Evolutionary conservation across 2,888 invertebrate genomes (phyloP).

Genomic region (Seira musarum): DNA sequence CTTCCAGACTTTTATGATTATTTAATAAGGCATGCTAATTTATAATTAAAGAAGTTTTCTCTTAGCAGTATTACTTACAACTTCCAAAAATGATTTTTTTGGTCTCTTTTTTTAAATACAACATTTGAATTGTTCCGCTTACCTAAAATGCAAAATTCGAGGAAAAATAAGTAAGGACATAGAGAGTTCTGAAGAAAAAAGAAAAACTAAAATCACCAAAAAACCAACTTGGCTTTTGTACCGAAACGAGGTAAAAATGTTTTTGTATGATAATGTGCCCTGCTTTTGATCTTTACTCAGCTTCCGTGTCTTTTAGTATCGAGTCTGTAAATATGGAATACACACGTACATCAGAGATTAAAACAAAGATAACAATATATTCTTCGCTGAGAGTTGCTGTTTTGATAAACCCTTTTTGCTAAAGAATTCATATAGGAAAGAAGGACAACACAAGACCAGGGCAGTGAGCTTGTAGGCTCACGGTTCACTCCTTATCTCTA

Average conservation of each 20-base stretch:
- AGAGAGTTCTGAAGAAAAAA: background rate
- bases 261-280: background rate
- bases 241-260: background rate
- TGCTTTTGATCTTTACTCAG: background rate
- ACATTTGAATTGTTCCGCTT: slow-evolving; percentile 24
- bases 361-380: too few relatives aligned
- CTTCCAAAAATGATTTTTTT: slow-evolving; percentile 16
- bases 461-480: background rate
- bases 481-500: slow-evolving; percentile 1
- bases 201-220: background rate
- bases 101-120: slow-evolving; percentile 16
- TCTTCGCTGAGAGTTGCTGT: too few relatives aligned
- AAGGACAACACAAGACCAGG: background rate
- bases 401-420: too few relatives aligned
- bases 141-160: too few relatives aligned
- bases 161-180: background rate
- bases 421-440: background rate
- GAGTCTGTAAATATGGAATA: slow-evolving; percentile 5
- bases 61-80: slow-evolving; percentile 24
- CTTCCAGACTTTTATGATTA: slow-evolving; percentile 39
- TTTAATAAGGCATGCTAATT: slow-evolving; percentile 46
- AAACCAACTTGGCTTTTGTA: background rate
- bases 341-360: background rate
- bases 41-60: slow-evolving; percentile 46
- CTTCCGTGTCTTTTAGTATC: too few relatives aligned